A percentile compares a stretch with the other conserved stretches of the same genome.
Evolutionary conservation across 2,113 vertebrate genomes (phyloP).

Genomic region (Scartelaos histophorus): DNA sequence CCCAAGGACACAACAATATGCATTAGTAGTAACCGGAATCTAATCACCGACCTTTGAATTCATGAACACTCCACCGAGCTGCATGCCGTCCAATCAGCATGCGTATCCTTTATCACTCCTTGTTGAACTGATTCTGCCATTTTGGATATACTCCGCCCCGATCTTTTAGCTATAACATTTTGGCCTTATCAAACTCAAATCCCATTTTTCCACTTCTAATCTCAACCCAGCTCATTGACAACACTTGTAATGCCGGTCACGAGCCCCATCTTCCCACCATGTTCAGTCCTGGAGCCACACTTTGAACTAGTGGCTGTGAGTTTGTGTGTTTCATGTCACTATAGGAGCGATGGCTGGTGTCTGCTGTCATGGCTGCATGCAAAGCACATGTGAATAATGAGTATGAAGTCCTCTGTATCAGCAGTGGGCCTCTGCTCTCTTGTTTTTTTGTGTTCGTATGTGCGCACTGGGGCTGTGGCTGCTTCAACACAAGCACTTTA

Average conservation of each 20-base stretch:
- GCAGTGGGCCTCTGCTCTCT: not conserved
- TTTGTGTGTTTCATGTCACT: not conserved
- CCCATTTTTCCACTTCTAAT: not conserved
- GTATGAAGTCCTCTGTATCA: conserved; percentile 38
- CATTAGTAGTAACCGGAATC: no score
- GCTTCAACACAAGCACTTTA: conserved; percentile 68
- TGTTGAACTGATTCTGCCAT: not conserved
- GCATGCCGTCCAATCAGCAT: not conserved
- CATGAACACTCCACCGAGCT: not conserved
- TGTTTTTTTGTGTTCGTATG: conserved; percentile 29
- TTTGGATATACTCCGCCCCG: no score
- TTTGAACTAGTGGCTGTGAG: not conserved
- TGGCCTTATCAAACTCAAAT: not conserved
- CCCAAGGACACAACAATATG: not conserved
- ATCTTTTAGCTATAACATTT: not conserved
- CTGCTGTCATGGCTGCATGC: conserved; percentile 20
- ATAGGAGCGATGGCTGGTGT: conserved; percentile 2
- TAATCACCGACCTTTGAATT: not conserved
- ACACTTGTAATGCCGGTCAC: not conserved
- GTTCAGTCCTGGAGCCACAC: not conserved
- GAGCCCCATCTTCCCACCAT: not conserved
- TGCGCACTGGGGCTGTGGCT: conserved; percentile 29
- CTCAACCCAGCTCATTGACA: not conserved
- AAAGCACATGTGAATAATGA: conserved; percentile 22
- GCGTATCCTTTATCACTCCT: not conserved